Evolutionary conservation across 2,113 vertebrate genomes (phyloP).

Genomic region (Gavialis gangeticus): DNA sequence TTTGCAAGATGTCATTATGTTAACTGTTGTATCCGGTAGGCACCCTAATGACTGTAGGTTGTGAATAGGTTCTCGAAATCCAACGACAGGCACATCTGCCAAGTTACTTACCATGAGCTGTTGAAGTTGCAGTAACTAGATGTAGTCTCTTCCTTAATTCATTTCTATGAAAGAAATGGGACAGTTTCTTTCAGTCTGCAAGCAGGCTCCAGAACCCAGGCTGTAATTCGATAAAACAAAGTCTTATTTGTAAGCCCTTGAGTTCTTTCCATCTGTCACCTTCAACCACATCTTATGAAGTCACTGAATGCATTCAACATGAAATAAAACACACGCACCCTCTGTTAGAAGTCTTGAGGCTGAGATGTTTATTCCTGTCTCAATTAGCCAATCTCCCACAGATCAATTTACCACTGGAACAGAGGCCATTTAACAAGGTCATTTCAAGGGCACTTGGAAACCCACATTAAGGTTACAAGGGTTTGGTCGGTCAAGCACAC

Average conservation of each 20-base stretch:
- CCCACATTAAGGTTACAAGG: not conserved
- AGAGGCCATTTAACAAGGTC: not conserved
- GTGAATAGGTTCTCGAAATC: not conserved
- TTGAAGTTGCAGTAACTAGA: not conserved
- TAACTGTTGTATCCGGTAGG: not conserved
- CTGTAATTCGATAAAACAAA: not conserved
- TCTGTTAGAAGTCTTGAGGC: not conserved
- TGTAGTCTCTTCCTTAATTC: not conserved
- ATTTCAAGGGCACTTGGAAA: not conserved
- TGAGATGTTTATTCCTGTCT: not conserved
- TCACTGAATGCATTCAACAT: not conserved
- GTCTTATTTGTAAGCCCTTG: not conserved
- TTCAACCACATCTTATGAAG: not conserved
- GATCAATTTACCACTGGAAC: not conserved
- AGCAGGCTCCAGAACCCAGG: not conserved
- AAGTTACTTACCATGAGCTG: not conserved
- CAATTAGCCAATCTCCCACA: not conserved
- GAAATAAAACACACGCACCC: not conserved
- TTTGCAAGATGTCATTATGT: not conserved
- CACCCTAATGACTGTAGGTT: not conserved
- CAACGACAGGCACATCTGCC: not conserved
- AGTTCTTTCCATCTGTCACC: not conserved
- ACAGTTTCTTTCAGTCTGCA: not conserved
- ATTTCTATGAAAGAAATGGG: not conserved
- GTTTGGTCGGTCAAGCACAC: not conserved